Conservation (phyloP, 2,113 vertebrate genomes). For the Seriola aureovittata region DNA sequence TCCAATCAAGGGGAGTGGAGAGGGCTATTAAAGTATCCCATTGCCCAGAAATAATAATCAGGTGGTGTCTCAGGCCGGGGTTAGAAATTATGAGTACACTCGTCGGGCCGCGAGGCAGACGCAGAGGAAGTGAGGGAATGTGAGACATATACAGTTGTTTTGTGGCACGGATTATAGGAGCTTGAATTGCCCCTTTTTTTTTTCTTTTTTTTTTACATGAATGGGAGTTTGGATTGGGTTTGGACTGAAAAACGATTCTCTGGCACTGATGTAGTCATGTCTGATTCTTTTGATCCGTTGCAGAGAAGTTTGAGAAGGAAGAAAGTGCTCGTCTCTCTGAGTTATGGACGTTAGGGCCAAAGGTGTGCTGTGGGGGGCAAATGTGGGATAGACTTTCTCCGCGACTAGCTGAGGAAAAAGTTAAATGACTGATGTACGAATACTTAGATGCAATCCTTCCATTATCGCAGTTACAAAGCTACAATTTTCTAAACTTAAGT, state of each 20-base stretch:
- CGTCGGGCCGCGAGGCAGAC: constrained; percentile 62
- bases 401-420: constrained; percentile 4
- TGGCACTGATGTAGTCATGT: constrained; percentile 42
- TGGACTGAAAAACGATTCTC: constrained; percentile 61
- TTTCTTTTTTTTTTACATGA: constrained; percentile 41
- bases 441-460: neutral
- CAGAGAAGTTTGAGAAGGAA: constrained; percentile 47
- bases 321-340: constrained; percentile 33
- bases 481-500: neutral
- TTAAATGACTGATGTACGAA: constrained; percentile 2
- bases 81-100: constrained; percentile 70
- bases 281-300: constrained; percentile 64
- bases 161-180: constrained; percentile 55
- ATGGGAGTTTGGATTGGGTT: constrained; percentile 50
- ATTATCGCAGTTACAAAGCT: neutral
- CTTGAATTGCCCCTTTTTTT: constrained; percentile 30
- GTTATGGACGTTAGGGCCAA: constrained; percentile 41
- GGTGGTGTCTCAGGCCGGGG: constrained; percentile 70
- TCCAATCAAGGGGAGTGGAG: constrained; percentile 81
- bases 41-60: constrained; percentile 85
- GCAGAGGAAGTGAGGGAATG: constrained; percentile 68
- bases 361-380: constrained; percentile 23
- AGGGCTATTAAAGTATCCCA: constrained; percentile 84
- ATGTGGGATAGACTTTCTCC: constrained; percentile 30
- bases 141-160: constrained; percentile 68